phyloP scores from a whole-genome alignment of 2,888 invertebrate species.

The Platycheirus rosarum region DNA sequence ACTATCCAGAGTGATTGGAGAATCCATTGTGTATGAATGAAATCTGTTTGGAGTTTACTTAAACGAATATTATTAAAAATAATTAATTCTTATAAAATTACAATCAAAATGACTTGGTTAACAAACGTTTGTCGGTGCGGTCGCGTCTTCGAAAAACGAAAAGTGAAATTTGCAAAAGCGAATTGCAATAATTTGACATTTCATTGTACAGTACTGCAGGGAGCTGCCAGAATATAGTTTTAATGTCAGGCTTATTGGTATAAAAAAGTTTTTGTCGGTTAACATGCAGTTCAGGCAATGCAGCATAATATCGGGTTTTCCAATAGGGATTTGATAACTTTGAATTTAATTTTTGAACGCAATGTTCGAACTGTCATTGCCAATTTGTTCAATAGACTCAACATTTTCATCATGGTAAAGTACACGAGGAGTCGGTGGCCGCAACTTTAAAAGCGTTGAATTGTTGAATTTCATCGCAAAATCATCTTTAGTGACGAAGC shows the following conservation, averaged over 20 bases:
- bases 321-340: too few species aligned
- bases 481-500: too few species aligned
- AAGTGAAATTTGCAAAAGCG: slow-evolving; percentile 61
- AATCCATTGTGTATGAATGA: slow-evolving; percentile 28
- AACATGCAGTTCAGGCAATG: neutral
- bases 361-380: too few species aligned
- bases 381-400: too few species aligned
- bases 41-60: neutral
- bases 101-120: slow-evolving; percentile 17
- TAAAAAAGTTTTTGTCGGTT: neutral
- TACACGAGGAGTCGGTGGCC: too few species aligned
- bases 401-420: too few species aligned
- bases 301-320: too few species aligned
- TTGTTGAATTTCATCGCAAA: too few species aligned
- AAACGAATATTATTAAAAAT: neutral
- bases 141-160: slow-evolving; percentile 50
- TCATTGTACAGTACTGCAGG: neutral
- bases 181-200: slow-evolving; percentile 57
- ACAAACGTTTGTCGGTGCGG: slow-evolving; percentile 31
- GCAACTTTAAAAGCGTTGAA: too few species aligned
- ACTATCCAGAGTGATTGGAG: slow-evolving; percentile 80
- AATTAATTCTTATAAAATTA: slow-evolving; percentile 13
- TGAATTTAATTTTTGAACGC: too few species aligned
- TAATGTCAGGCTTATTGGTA: slow-evolving; percentile 1
- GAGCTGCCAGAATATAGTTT: slow-evolving; percentile 45